A percentile compares a stretch with the other conserved stretches of the same genome.
phyloP scores from a whole-genome alignment of 2,888 invertebrate genomes.

The Oxyteleia sp. region DNA sequence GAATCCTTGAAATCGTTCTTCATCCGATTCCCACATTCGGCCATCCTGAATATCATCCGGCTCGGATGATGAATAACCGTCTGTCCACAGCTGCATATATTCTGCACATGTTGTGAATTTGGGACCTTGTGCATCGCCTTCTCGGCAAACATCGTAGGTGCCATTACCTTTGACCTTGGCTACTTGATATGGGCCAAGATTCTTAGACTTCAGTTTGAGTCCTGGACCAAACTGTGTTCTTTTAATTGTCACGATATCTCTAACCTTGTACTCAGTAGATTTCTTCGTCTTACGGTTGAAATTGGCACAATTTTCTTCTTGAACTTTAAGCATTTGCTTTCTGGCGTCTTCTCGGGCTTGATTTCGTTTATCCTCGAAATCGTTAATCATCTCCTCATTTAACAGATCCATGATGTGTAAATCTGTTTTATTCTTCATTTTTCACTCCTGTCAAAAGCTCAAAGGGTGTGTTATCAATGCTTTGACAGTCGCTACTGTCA shows the following conservation, averaged over 20 bases:
- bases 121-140: neutral
- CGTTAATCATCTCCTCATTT: constrained; percentile 7
- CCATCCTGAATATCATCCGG: constrained; percentile 6
- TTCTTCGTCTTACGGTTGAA: constrained; percentile 48
- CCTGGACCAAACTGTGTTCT: constrained; percentile 73
- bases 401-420: constrained; percentile 21
- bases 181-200: constrained; percentile 56
- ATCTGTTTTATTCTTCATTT: constrained; percentile 25
- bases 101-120: constrained; percentile 14
- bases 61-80: neutral
- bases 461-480: neutral
- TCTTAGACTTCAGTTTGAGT: constrained; percentile 80
- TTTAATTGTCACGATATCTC: constrained; percentile 80
- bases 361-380: constrained; percentile 7
- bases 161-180: constrained; percentile 23
- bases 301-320: constrained; percentile 59
- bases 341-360: constrained; percentile 34
- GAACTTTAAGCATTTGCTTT: constrained; percentile 55
- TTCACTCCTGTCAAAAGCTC: constrained; percentile 7
- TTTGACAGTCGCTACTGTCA: no score
- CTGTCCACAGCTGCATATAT: neutral
- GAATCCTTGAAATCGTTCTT: neutral
- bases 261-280: constrained; percentile 27
- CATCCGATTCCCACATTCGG: neutral
- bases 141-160: constrained; percentile 40